These are phyloP conservation scores for Zelleria hepariella DNA, from an alignment of 2,888 invertebrate genomes.

Conservation along the genomic window DNA sequence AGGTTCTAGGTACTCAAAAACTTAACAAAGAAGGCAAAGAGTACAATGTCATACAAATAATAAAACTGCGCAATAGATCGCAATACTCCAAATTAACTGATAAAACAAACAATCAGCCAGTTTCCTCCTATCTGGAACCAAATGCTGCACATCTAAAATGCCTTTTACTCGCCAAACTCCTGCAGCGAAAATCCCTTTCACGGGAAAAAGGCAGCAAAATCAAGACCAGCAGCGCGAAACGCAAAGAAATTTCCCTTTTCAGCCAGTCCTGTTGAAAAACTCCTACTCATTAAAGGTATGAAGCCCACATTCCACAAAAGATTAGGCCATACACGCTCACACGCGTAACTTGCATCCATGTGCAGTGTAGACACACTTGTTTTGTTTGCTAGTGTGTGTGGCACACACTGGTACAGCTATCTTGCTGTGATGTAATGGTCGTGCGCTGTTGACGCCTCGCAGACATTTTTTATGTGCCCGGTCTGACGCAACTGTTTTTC, in stretches of 20 bases:
- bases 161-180: not conserved
- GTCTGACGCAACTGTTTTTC: conserved; percentile 63
- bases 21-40: too few species aligned
- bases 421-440: conserved; percentile 55
- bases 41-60: too few species aligned
- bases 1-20: too few species aligned
- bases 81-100: too few species aligned
- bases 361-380: conserved; percentile 11
- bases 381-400: conserved; percentile 22
- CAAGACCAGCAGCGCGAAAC: conserved; percentile 26
- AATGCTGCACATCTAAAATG: not conserved
- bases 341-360: conserved; percentile 13
- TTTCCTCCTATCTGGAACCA: too few species aligned
- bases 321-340: conserved; percentile 49
- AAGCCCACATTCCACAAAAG: conserved; percentile 67
- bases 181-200: not conserved
- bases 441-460: conserved; percentile 52
- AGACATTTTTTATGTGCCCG: conserved; percentile 70
- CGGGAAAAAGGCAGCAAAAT: conserved; percentile 20
- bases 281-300: conserved; percentile 54
- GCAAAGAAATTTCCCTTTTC: conserved; percentile 56
- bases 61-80: too few species aligned
- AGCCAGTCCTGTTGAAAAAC: conserved; percentile 47
- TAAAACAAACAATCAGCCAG: too few species aligned
- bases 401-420: conserved; percentile 17